These are phyloP conservation scores for Acanthococcus lagerstroemiae DNA, from an alignment of 2,888 invertebrate genomes.

Conservation along the genomic window DNA sequence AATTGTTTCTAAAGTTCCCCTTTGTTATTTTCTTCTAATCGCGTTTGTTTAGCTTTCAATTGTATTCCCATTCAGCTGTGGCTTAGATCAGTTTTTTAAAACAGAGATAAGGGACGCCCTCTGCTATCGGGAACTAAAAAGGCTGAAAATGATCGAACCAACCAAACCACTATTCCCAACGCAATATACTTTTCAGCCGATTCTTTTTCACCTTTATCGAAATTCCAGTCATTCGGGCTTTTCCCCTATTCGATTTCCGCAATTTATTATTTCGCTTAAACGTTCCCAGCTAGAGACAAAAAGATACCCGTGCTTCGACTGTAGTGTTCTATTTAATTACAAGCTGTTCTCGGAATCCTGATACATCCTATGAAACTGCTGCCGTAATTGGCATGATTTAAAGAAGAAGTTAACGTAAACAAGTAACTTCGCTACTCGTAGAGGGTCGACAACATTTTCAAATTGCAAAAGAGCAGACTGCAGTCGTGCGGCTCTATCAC, in stretches of 20 bases:
- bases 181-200: conserved; percentile 15
- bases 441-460: too few relatives aligned
- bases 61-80: conserved; percentile 25
- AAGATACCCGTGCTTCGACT: too few relatives aligned
- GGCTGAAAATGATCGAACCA: conserved; percentile 21
- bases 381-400: too few relatives aligned
- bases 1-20: conserved; percentile 29
- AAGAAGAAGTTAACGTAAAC: too few relatives aligned
- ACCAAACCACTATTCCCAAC: conserved; percentile 21
- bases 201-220: conserved; percentile 19
- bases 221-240: conserved; percentile 12
- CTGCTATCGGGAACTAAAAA: conserved; percentile 18
- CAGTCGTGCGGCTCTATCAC: too few relatives aligned
- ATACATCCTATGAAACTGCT: too few relatives aligned
- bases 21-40: conserved; percentile 23
- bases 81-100: conserved; percentile 27
- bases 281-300: too few relatives aligned
- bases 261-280: too few relatives aligned
- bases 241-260: background rate
- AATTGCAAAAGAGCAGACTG: too few relatives aligned
- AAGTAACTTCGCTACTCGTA: too few relatives aligned
- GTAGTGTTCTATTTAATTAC: too few relatives aligned
- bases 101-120: conserved; percentile 10
- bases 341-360: too few relatives aligned
- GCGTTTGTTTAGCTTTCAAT: conserved; percentile 28